phyloP scores from a whole-genome alignment of 2,888 invertebrate species.

The Lydus trimaculatus region DNA sequence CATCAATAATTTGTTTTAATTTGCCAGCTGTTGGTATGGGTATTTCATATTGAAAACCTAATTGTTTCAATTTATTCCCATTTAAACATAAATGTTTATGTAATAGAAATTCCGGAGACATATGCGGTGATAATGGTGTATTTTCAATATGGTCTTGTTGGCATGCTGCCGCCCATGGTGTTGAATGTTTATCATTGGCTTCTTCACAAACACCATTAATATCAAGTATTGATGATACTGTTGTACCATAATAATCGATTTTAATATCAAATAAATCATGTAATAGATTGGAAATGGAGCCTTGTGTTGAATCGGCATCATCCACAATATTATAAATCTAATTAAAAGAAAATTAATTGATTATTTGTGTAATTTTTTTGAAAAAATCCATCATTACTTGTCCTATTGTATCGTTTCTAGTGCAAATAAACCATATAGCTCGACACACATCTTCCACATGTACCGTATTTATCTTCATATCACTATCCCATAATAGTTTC shows the following conservation, averaged over 20 bases:
- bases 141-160: slow-evolving; percentile 76
- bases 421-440: slow-evolving; percentile 77
- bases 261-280: slow-evolving; percentile 85
- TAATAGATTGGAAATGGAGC: slow-evolving; percentile 79
- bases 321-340: slow-evolving; percentile 86
- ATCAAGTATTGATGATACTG: slow-evolving; percentile 83
- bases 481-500: slow-evolving; percentile 89
- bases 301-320: slow-evolving; percentile 83
- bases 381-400: slow-evolving; percentile 44
- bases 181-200: slow-evolving; percentile 92
- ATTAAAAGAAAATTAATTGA: slow-evolving; percentile 20
- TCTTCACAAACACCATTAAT: slow-evolving; percentile 84
- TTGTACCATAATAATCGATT: slow-evolving; percentile 85
- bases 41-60: slow-evolving; percentile 68
- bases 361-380: slow-evolving; percentile 5
- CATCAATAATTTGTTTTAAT: slow-evolving; percentile 72
- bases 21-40: slow-evolving; percentile 66
- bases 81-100: slow-evolving; percentile 82
- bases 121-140: slow-evolving; percentile 88
- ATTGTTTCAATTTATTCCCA: slow-evolving; percentile 69
- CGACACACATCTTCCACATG: slow-evolving; percentile 85
- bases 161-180: slow-evolving; percentile 91
- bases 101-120: slow-evolving; percentile 82
- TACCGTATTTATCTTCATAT: slow-evolving; percentile 85
- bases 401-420: slow-evolving; percentile 51